phyloP scores from a whole-genome alignment of 2,113 vertebrate genomes.

The Pteropus alecto region DNA sequence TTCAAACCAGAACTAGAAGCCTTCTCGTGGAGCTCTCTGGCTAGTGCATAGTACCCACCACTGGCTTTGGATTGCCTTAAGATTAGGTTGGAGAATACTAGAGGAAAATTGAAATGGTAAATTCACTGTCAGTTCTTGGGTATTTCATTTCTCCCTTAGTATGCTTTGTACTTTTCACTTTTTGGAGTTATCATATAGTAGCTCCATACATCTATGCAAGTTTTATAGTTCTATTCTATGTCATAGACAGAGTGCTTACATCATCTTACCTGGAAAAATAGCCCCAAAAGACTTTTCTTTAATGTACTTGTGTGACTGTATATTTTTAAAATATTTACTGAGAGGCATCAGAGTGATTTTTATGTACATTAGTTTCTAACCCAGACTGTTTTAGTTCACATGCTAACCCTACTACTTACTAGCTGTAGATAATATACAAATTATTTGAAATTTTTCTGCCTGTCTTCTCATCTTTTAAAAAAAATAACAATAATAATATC shows the following conservation, averaged over 20 bases:
- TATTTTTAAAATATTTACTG: neutral
- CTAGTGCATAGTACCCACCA: neutral
- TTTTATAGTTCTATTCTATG: neutral
- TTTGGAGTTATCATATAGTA: neutral
- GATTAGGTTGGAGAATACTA: neutral
- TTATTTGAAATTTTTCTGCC: neutral
- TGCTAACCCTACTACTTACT: neutral
- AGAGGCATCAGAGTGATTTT: neutral
- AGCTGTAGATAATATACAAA: neutral
- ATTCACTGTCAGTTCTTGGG: neutral
- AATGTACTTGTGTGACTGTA: neutral
- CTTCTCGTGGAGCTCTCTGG: neutral
- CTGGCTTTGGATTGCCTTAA: neutral
- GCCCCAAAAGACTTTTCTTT: neutral
- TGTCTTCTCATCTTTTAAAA: slow-evolving; percentile 1
- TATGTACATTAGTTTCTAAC: neutral
- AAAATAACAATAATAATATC: neutral
- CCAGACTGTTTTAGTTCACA: neutral
- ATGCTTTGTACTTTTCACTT: neutral
- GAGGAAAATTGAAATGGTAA: neutral
- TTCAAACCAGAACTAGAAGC: neutral
- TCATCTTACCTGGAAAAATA: neutral
- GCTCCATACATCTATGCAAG: neutral
- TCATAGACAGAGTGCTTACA: neutral
- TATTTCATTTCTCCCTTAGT: neutral